These are phyloP conservation scores for Raphicerus campestris DNA, from an alignment of 2,113 vertebrate species.

Conservation along the genomic window DNA sequence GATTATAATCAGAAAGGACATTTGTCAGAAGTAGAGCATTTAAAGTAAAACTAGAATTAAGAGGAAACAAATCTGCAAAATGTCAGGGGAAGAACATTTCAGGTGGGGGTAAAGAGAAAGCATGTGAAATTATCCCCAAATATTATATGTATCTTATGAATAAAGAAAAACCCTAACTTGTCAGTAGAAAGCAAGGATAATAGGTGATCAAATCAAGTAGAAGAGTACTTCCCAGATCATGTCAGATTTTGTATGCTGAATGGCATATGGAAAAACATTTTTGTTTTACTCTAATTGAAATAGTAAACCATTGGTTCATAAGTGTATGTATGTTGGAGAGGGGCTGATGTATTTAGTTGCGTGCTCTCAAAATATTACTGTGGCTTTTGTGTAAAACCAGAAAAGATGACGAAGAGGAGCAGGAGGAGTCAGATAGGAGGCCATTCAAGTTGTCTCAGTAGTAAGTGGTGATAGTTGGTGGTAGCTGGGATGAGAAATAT, in stretches of 20 bases:
- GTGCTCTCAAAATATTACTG: neutral
- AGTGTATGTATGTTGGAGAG: neutral
- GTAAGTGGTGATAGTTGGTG: neutral
- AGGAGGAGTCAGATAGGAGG: neutral
- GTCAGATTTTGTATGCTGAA: neutral
- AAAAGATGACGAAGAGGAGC: neutral
- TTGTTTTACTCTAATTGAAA: neutral
- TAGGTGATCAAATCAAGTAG: neutral
- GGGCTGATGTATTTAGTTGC: neutral
- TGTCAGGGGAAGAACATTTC: neutral
- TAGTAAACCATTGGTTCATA: neutral
- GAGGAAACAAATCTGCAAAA: neutral
- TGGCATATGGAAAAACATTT: neutral
- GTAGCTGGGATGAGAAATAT: neutral
- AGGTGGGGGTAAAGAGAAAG: neutral
- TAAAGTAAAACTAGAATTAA: neutral
- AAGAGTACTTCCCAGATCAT: neutral
- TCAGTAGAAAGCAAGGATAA: neutral
- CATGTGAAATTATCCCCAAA: neutral
- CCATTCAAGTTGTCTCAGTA: neutral
- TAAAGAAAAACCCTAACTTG: neutral
- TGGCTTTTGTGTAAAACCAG: neutral
- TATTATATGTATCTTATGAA: neutral
- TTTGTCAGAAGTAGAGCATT: neutral
- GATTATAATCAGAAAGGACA: neutral